Conservation (phyloP, 2,888 invertebrate genomes). For the Tenthredo distinguenda region DNA sequence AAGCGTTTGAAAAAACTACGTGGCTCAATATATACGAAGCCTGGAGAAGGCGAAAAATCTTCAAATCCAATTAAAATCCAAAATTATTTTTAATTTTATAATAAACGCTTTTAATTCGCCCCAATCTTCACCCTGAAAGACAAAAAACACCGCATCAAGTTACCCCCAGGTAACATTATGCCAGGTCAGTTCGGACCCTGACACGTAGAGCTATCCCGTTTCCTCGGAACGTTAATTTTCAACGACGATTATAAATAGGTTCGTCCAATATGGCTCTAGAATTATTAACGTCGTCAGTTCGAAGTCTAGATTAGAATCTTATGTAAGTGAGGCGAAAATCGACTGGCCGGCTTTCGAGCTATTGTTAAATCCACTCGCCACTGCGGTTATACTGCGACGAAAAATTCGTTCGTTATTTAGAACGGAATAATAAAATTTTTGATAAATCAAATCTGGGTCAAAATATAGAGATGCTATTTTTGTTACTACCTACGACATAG, state of each 20-base stretch:
- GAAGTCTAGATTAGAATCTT: neutral
- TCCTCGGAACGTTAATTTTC: neutral
- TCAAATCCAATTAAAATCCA: neutral
- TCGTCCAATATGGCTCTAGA: neutral
- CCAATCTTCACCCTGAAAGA: neutral
- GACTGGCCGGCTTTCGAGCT: neutral
- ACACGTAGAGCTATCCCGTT: neutral
- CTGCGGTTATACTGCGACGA: neutral
- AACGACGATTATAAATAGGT: constrained; percentile 32
- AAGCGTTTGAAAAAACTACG: constrained; percentile 7
- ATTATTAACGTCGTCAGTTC: neutral
- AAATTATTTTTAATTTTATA: neutral
- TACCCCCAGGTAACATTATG: neutral
- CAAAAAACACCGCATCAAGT: neutral
- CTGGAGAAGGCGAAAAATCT: neutral
- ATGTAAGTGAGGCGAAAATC: neutral
- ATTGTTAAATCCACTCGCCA: neutral
- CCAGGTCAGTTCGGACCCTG: neutral
- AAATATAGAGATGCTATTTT: neutral
- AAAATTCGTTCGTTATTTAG: neutral
- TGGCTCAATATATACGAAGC: neutral
- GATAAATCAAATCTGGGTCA: neutral
- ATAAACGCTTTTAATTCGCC: neutral
- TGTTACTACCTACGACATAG: too few relatives aligned
- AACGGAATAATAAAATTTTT: neutral